Percentiles rank a stretch among this genome's conserved stretches.
phyloP scores from a whole-genome alignment of 37 sponge, comb jelly and placozoan species.

The Eunapius fragilis region DNA sequence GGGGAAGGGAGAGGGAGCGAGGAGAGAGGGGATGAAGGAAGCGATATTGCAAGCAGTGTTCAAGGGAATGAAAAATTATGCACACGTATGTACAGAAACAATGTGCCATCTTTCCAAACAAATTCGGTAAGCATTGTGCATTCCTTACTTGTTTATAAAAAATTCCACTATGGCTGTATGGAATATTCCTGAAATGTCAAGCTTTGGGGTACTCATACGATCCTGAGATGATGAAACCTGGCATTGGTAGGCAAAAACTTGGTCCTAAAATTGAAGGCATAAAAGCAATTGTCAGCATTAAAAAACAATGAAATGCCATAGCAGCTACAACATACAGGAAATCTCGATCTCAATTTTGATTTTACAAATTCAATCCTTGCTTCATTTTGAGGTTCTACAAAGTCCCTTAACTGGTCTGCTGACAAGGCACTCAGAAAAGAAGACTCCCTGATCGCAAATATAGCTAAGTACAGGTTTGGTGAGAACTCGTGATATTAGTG shows the following conservation, averaged over 20 bases:
- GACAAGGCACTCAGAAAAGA: background rate
- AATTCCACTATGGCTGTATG: background rate
- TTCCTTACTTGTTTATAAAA: background rate
- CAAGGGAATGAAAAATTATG: no score
- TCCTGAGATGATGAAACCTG: background rate
- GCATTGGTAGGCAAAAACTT: background rate
- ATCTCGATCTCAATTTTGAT: background rate
- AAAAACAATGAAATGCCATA: background rate
- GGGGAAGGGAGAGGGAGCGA: background rate
- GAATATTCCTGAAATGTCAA: background rate
- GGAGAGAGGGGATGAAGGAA: background rate
- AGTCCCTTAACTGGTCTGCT: background rate
- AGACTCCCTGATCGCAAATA: background rate
- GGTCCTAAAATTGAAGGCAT: background rate
- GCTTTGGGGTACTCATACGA: background rate
- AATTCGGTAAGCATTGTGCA: background rate
- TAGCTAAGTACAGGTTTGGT: background rate
- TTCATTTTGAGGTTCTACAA: background rate
- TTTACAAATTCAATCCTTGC: background rate
- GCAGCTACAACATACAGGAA: background rate
- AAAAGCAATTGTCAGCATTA: background rate
- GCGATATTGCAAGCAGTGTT: no score
- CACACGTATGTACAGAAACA: no score
- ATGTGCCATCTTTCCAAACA: no score
- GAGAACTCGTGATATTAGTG: background rate